phyloP scores from a whole-genome alignment of 2,113 vertebrate genomes.

The Struthidea cinerea region DNA sequence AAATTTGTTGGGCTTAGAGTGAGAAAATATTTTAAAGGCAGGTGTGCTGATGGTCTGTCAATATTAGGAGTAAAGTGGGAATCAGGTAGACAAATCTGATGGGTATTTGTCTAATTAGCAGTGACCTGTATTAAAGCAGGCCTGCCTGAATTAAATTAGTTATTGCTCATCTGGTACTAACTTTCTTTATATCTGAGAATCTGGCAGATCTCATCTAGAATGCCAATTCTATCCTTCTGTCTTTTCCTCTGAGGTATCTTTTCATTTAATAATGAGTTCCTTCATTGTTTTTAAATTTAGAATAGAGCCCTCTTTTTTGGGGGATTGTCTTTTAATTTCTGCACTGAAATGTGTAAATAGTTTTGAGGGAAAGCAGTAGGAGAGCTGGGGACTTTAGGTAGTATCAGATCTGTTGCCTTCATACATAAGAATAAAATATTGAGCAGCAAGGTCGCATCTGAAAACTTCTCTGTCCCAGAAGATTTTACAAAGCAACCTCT shows the following conservation, averaged over 20 bases:
- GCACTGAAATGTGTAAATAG: background rate
- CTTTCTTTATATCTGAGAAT: background rate
- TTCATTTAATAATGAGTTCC: background rate
- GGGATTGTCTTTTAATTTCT: background rate
- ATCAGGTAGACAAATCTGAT: background rate
- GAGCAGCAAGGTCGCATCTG: background rate
- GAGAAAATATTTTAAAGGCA: conserved; percentile 25
- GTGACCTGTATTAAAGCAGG: conserved; percentile 47
- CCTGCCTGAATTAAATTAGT: conserved; percentile 41
- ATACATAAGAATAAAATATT: background rate
- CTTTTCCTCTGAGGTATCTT: background rate
- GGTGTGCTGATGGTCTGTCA: conserved; percentile 6
- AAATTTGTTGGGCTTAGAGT: background rate
- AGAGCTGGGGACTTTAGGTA: background rate
- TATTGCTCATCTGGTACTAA: background rate
- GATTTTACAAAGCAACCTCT: background rate
- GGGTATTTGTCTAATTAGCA: conserved; percentile 43
- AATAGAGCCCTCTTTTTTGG: background rate
- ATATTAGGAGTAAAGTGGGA: background rate
- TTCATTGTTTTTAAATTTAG: background rate
- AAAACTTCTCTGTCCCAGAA: background rate
- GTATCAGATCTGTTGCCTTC: background rate
- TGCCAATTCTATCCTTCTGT: background rate
- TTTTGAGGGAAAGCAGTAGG: background rate
- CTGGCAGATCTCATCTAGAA: conserved; percentile 2